Base-by-base conservation (phyloP, 53 echinoderm and acorn worm species). In the Crossaster papposus region DNA sequence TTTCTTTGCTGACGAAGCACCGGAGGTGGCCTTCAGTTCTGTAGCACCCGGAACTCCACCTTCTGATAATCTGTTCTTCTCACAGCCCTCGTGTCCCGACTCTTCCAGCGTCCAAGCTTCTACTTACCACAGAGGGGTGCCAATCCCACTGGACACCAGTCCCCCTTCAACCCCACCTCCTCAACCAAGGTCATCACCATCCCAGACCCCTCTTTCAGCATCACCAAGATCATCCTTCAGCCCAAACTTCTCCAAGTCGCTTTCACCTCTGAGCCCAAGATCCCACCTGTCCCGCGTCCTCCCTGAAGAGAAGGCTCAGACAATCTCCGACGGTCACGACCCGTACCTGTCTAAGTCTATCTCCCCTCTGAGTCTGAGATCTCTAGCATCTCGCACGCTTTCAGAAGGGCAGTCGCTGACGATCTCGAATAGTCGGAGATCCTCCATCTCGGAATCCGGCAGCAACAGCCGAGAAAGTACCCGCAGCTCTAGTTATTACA, bases 171-270 rank as follows among this genome's bases (percentile, higher is more conserved):
- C 17, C 14, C n/a, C 15, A 0, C 68, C 65, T 24, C 14, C n/a
- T 2, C 65, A 64, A n/a, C 15, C 26, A 0, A 20, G 22, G 44
- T 36, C 82, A 28, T 26, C 65, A 15, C 38, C 65, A 26, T 37
- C 68, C 14, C 82, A 64, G 2, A 36, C 82, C 10, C 82, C 82
- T 10, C 29, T 65, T 31, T 63, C 68, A 14, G n/a, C 65, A 36
- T 65, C 65, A 10, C 82, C 68, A 33, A 58, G 81, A 54, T 51
- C 33, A 17, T 79, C 55, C 24, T 51, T 52, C 31, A 64, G 63
- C 82, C 82, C 65, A 34, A 35, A 34, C 70, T 12, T 82, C 26
- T 82, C 82, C 82, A 65, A 82, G 68, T 82, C 82, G 1, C 51
- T 64, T 2, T 82, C 68, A 1, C 70, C 82, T 24, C 68, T 34